Percentiles rank a stretch among this genome's conserved stretches.
These are phyloP conservation scores for Turritopsis rubra DNA, from an alignment of 30 jellyfish, hydroid and myxozoan genomes.

Conservation along the genomic window DNA sequence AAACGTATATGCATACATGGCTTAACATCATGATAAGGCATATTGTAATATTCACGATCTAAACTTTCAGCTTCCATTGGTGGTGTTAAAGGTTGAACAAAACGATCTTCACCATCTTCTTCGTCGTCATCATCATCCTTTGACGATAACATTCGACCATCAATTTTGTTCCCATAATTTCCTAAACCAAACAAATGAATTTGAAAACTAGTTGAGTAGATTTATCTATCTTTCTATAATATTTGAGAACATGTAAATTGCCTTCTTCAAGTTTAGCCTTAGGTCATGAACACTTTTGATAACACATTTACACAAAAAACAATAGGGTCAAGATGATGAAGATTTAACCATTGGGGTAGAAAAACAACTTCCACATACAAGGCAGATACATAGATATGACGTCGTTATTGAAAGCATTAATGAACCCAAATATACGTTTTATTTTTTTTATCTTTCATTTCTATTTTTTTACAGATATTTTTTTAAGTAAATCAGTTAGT, in stretches of 20 bases:
- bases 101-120: conserved; percentile 34
- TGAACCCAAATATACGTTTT: no score
- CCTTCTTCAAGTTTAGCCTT: not conserved
- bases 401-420: no score
- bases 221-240: not conserved
- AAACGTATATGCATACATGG: conserved; percentile 41
- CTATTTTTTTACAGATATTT: no score
- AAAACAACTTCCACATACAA: no score
- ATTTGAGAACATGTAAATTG: not conserved
- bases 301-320: not conserved
- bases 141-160: conserved; percentile 30
- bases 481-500: no score
- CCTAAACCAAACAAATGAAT: conserved; percentile 14
- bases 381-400: no score
- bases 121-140: conserved; percentile 42
- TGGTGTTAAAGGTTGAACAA: conserved; percentile 14
- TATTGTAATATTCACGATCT: conserved; percentile 33
- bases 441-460: no score
- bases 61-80: conserved; percentile 26
- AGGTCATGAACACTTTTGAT: not conserved
- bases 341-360: no score
- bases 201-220: no score
- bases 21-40: conserved; percentile 43
- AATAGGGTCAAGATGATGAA: no score
- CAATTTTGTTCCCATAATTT: conserved; percentile 33